A percentile compares a stretch with the other conserved stretches of the same genome.
These are phyloP conservation scores for Heteromormyrus szaboi DNA, from an alignment of 2,797 vertebrate genomes.

Conservation along the genomic window DNA sequence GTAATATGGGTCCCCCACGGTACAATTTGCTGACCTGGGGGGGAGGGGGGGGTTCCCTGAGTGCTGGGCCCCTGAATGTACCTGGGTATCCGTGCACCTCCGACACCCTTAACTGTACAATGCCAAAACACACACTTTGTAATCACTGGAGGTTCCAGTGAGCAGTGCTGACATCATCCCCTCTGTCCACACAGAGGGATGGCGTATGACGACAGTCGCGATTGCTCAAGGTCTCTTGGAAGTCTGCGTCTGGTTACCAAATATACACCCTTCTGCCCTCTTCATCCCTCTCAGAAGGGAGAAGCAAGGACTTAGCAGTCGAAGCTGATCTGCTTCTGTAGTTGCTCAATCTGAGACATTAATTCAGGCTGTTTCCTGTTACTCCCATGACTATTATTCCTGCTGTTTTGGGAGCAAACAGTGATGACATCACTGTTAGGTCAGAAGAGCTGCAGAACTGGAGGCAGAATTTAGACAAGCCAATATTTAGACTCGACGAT, in stretches of 20 bases:
- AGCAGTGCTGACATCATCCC: conserved; percentile 1
- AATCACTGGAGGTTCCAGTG: not conserved
- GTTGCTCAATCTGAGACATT: not conserved
- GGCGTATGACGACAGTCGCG: not conserved
- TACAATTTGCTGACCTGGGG: not conserved
- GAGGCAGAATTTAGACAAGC: conserved; percentile 34
- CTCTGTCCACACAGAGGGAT: not conserved
- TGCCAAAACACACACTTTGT: not conserved
- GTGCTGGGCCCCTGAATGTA: not conserved
- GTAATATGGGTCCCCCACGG: not conserved
- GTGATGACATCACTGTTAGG: not conserved
- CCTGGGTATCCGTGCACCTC: not conserved
- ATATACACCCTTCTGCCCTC: not conserved
- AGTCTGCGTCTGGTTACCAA: not conserved
- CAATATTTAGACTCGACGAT: conserved; percentile 29
- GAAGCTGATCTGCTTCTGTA: not conserved
- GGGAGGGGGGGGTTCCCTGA: not conserved
- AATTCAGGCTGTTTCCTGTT: not conserved
- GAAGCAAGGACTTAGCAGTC: not conserved
- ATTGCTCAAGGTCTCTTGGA: not conserved
- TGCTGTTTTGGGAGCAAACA: not conserved
- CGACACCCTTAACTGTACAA: not conserved
- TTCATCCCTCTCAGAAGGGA: not conserved
- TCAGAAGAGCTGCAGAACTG: conserved; percentile 11
- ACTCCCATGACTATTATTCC: not conserved